Evolutionary conservation across 2,888 invertebrate genomes (phyloP).

Genomic region (Embidobia sp.): DNA sequence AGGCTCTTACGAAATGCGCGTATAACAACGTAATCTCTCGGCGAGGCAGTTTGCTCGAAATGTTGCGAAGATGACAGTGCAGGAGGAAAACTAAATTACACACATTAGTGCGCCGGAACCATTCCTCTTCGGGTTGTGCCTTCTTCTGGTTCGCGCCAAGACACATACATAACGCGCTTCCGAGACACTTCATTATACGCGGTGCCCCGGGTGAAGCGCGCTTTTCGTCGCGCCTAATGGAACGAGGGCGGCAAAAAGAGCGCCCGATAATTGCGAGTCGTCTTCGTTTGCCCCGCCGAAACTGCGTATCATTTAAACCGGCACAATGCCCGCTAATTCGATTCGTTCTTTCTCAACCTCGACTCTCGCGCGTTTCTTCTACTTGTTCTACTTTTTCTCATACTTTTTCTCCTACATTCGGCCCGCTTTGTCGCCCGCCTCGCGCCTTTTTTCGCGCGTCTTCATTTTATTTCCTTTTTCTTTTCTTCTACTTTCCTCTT

Average conservation of each 20-base stretch:
- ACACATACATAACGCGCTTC: slow-evolving; percentile 36
- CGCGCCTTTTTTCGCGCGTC: no score
- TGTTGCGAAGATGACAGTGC: slow-evolving; percentile 57
- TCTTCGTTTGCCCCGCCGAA: slow-evolving; percentile 28
- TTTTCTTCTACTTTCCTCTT: not conserved
- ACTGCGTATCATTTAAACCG: slow-evolving; percentile 4
- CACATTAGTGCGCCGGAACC: slow-evolving; percentile 50
- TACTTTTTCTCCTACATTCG: no score
- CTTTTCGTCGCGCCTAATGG: slow-evolving; percentile 37
- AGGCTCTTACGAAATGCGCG: slow-evolving; percentile 47
- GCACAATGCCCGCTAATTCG: slow-evolving; percentile 25
- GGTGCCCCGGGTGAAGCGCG: slow-evolving; percentile 19
- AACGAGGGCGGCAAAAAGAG: slow-evolving; percentile 38
- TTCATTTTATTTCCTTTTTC: not conserved
- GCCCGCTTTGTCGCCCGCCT: no score
- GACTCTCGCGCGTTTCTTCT: no score
- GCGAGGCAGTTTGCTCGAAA: slow-evolving; percentile 49
- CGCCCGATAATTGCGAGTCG: slow-evolving; percentile 40
- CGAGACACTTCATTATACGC: slow-evolving; percentile 56
- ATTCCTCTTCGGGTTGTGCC: slow-evolving; percentile 21
- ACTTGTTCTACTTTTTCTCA: no score
- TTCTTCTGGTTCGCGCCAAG: slow-evolving; percentile 31
- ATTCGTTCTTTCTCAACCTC: no score
- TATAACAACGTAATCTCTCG: slow-evolving; percentile 60
- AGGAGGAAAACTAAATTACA: slow-evolving; percentile 60